Evolutionary conservation across 2,888 invertebrate genomes (phyloP), one percentile per base, ranked within the genome.

Genomic region (Stenodema calcarata): DNA sequence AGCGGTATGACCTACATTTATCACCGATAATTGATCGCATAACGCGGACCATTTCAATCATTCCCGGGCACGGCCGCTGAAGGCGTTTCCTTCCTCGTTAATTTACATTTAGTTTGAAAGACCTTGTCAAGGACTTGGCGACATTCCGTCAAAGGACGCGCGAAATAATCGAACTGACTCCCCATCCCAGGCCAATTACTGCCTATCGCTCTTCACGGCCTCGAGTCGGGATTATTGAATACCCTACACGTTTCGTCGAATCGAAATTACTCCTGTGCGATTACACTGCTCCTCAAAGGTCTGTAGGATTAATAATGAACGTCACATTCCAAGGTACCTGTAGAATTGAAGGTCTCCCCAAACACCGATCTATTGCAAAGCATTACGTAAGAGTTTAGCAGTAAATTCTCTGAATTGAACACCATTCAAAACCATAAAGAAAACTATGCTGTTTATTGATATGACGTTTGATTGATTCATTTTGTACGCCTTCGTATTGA

Each of bases 71-170:
- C 78, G 47, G 78, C 41, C 47, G 3, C 78, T 12, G 44, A 78
- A 18, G 47, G 44, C 78, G 78, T 78, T 78, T 23, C 47, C 78
- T 78, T 78, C 78, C 78, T 78, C 18, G 47, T 78, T 41, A 44
- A 78, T 78, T 78, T 78, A 44, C 78, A 78, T 78, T 23, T 11
- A 23, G 23, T 18, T 44, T 44, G 78, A 44, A 18, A 18, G 44
- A 78, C 73, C 73, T 75, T 75, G 73, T 18, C 73, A 9, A 75
- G 35, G 73, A 75, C 73, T 30, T 4, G 16, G 35, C 73, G 35
- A 35, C 41, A 75, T 41, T 75, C 73, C 73, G 73, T 35, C 73
- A 41, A 62, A 62, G 62, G 62, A 62, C 47, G 47, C 62, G 62
- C 23, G 23, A 62, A 23, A 62, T 62, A 62, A 62, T 62, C 27